Evolutionary conservation across 2,113 vertebrate species (phyloP), one percentile per base, ranked within the genome.

Genomic region (Grammomys surdaster): DNA sequence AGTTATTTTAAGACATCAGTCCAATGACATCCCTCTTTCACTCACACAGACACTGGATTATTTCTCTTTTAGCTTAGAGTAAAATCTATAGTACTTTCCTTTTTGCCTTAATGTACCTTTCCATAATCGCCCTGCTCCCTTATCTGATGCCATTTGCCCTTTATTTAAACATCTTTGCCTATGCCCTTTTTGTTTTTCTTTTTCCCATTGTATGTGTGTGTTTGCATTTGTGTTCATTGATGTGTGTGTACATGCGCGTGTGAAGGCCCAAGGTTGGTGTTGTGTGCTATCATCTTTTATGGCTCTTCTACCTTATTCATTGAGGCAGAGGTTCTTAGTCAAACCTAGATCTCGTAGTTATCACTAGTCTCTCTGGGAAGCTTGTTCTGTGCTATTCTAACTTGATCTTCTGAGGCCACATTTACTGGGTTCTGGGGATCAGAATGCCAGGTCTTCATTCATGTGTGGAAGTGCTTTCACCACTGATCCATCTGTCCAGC

Each of bases 1-100:
- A 56, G 78, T 40, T 56, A 46, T 77, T 93, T 95, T 43, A 63
- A 85, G 84, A 80, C 16, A 58, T 13, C 69, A 87, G 88, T 54
- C n/a, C 76, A 58, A 60, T 76, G 67, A 80, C 5, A 72, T 43
- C 10, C 14, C 46, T 77, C 51, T 94, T 89, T 88, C 40, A 75
- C 48, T 70, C 72, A 69, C 11, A 54, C 54, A 82, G 14, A 19
- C n/a, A 69, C 40, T 87, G 69, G 54, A 36, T 91, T 75, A 67
- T 46, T 87, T 88, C 46, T 67, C 80, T 78, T 92, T 72, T 91
- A 24, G 7, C 77, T 91, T 70, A 26, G 60, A 78, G 84, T 51
- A 63, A 93, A 88, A 92, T 69, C 56, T 46, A 85, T 80, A 76
- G 90, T 31, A 14, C 43, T 58, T 1, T 22, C 14, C 22, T 31